These are phyloP conservation scores for Spilarctia lutea DNA, from an alignment of 2,888 invertebrate species.

Conservation along the genomic window DNA sequence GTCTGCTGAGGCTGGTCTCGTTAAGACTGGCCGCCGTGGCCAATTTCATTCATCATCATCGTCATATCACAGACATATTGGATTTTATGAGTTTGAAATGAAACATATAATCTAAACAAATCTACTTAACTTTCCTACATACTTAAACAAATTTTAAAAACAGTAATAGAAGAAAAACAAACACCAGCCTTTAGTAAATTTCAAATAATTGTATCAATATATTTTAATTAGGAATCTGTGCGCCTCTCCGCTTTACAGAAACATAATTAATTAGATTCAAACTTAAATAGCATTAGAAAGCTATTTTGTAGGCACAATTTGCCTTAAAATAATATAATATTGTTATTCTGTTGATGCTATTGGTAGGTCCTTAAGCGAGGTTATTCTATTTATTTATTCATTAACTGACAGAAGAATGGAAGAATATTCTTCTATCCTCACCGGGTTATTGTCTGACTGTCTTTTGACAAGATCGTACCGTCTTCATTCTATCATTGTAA, in stretches of 20 bases:
- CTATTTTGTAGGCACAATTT: background rate
- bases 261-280: background rate
- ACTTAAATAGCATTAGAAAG: no score
- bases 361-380: no score
- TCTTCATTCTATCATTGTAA: no score
- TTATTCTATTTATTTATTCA: no score
- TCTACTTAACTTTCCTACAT: background rate
- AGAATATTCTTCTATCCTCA: no score
- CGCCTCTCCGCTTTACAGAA: background rate
- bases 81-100: background rate
- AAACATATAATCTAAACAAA: background rate
- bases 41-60: no score
- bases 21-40: no score
- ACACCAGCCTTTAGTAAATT: background rate
- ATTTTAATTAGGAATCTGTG: conserved; percentile 10
- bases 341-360: background rate
- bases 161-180: background rate
- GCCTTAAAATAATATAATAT: background rate
- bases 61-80: background rate
- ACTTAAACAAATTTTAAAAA: background rate
- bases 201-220: background rate
- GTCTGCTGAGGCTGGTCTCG: no score
- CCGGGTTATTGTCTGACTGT: no score
- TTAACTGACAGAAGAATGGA: no score
- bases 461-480: no score